Conservation (phyloP, 2,797 vertebrate species). For the Acipenser transmontanus region DNA sequence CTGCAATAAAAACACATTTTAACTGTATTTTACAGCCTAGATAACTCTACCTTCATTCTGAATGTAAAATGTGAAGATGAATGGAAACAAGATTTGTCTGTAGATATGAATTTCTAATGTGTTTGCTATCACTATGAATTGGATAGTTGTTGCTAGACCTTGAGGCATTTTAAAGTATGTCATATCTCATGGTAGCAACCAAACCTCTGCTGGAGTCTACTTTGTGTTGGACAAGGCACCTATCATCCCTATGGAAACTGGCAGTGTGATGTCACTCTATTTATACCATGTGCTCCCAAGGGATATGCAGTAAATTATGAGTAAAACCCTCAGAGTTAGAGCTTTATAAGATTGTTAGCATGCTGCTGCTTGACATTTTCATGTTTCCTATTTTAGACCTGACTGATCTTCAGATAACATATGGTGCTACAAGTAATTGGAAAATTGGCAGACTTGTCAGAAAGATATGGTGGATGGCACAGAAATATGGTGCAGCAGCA, state of each 20-base stretch:
- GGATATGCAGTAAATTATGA: constrained; percentile 48
- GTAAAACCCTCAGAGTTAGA: constrained; percentile 42
- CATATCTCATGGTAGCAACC: constrained; percentile 22
- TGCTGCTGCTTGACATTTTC: constrained; percentile 57
- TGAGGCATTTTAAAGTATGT: constrained; percentile 9
- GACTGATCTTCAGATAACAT: constrained; percentile 80
- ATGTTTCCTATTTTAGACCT: constrained; percentile 80
- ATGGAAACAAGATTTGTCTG: constrained; percentile 18
- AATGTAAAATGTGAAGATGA: constrained; percentile 12
- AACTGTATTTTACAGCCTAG: no score
- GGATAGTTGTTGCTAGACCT: constrained; percentile 22
- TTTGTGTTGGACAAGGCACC: constrained; percentile 38
- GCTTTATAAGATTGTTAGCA: constrained; percentile 72
- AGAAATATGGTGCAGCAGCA: constrained; percentile 60
- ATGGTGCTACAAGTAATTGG: constrained; percentile 86
- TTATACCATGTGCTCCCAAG: constrained; percentile 38
- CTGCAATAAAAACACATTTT: no score
- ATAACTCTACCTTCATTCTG: no score
- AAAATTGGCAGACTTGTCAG: constrained; percentile 93
- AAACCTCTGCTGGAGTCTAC: background rate
- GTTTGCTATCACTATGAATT: constrained; percentile 18
- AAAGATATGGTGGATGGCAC: constrained; percentile 81
- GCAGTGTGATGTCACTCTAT: constrained; percentile 51
- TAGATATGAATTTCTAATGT: constrained; percentile 20
- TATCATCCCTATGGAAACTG: constrained; percentile 45